Conservation (phyloP, 1,140 invertebrate species). For the Dinoponera quadriceps region DNA sequence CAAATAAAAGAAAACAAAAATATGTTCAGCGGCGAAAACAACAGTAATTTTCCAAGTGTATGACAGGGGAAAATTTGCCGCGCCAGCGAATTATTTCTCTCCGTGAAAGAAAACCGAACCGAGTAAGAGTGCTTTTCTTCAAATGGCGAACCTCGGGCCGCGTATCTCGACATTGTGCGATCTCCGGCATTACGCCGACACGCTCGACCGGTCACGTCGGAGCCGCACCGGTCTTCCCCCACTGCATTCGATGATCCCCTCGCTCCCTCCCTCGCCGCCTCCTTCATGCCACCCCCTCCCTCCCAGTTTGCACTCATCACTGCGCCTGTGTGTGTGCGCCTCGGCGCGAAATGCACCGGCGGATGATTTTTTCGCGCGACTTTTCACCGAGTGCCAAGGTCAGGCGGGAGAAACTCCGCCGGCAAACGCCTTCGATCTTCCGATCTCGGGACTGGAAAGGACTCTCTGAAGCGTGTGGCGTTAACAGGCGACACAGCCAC, state of each 20-base stretch:
- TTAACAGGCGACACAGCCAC: not conserved
- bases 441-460: conserved; percentile 42
- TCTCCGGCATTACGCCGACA: conserved; percentile 24
- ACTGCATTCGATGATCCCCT: not conserved
- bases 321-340: no score
- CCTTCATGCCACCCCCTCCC: no score
- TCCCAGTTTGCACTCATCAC: not conserved
- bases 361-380: conserved; percentile 35
- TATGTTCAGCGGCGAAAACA: no score
- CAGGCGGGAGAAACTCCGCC: conserved; percentile 15
- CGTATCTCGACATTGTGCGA: conserved; percentile 19
- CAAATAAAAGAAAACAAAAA: no score
- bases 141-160: not conserved
- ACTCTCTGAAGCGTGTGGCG: conserved; percentile 45
- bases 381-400: conserved; percentile 63
- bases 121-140: conserved; percentile 10
- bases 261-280: no score
- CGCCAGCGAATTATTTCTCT: no score
- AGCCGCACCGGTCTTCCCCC: conserved; percentile 28
- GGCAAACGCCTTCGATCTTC: conserved; percentile 38
- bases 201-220: conserved; percentile 18
- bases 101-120: no score
- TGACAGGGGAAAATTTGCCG: no score
- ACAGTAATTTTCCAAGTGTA: no score
- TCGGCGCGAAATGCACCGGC: conserved; percentile 7